phyloP scores from a whole-genome alignment of 2,113 vertebrate species.

The Lophotis ruficrista region DNA sequence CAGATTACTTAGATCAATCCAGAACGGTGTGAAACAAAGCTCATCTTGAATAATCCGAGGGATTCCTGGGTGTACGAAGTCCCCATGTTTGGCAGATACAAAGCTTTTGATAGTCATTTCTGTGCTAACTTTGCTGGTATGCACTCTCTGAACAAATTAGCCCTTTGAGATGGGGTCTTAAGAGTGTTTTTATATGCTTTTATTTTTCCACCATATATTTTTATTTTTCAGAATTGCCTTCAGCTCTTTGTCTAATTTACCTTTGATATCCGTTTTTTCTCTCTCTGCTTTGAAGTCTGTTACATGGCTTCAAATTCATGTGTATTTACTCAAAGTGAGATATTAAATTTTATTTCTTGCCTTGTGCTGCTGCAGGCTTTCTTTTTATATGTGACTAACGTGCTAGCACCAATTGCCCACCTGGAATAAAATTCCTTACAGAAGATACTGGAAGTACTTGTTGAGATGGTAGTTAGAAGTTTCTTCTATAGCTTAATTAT shows the following conservation, averaged over 20 bases:
- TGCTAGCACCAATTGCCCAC: not conserved
- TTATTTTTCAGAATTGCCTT: slow-evolving; percentile 24
- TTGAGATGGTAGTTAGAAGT: not conserved
- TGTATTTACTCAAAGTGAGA: slow-evolving; percentile 12
- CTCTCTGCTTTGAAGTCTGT: slow-evolving; percentile 5
- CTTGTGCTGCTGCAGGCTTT: not conserved
- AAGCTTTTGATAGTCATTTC: not conserved
- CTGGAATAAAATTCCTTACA: not conserved
- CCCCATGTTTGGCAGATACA: fast-evolving
- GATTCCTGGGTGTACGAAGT: not conserved
- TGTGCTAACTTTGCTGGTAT: not conserved
- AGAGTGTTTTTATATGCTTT: not conserved
- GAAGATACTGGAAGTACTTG: not conserved
- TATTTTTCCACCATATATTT: slow-evolving; percentile 14
- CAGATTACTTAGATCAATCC: not conserved
- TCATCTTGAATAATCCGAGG: not conserved
- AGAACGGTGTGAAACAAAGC: not conserved
- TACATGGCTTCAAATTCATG: not conserved
- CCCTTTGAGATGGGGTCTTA: not conserved
- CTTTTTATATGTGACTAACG: not conserved
- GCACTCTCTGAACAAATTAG: not conserved
- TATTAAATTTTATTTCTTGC: slow-evolving; percentile 1
- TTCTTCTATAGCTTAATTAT: not conserved
- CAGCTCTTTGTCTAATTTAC: not conserved
- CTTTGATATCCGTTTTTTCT: not conserved